Conservation (phyloP, 2,113 vertebrate genomes). For the Edolisoma coerulescens region DNA sequence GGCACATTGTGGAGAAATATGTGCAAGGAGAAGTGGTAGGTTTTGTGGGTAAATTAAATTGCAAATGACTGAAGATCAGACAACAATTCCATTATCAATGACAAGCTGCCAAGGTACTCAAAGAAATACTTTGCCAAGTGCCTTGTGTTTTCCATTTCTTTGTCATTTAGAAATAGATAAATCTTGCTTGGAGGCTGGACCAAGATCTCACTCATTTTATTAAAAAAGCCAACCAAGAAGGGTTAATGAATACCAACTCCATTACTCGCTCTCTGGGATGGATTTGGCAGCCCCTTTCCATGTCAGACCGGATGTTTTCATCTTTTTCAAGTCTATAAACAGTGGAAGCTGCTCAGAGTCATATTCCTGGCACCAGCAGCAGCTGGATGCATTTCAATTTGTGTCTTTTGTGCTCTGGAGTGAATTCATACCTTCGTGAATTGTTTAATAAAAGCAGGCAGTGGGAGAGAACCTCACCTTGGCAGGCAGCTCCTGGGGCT, state of each 20-base stretch:
- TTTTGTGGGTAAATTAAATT: slow-evolving; percentile 35
- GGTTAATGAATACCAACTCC: background rate
- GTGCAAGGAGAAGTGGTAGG: slow-evolving; percentile 15
- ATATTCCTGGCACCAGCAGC: background rate
- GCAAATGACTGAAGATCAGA: slow-evolving; percentile 50
- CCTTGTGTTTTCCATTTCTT: background rate
- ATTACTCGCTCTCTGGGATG: background rate
- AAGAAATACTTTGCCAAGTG: slow-evolving; percentile 2
- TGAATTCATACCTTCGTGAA: background rate
- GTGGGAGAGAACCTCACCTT: background rate
- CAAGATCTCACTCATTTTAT: background rate
- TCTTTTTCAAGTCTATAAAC: slow-evolving; percentile 1
- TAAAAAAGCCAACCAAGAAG: background rate
- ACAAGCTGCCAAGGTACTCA: slow-evolving; percentile 16
- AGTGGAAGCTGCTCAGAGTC: background rate
- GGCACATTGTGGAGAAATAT: slow-evolving; percentile 28
- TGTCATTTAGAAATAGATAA: slow-evolving; percentile 11
- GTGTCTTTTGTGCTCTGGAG: background rate
- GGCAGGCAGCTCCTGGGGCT: background rate
- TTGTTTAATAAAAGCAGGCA: background rate
- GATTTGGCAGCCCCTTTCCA: background rate
- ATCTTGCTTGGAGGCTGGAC: background rate
- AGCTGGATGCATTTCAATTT: slow-evolving; percentile 2
- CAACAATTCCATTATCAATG: slow-evolving; percentile 40
- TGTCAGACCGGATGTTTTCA: background rate